phyloP scores from a whole-genome alignment of 2,113 vertebrate species.

The Arothron firmamentum region DNA sequence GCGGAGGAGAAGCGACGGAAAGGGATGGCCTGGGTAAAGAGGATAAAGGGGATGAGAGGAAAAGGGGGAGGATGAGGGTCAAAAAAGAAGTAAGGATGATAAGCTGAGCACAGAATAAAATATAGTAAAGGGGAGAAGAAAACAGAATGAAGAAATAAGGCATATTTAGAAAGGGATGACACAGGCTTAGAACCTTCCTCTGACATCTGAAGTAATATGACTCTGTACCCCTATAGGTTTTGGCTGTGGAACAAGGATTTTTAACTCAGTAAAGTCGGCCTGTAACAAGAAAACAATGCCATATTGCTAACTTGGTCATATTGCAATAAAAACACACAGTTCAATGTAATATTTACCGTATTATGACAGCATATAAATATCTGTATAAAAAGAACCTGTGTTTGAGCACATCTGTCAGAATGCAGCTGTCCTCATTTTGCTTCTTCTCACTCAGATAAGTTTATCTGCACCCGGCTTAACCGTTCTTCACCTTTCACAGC shows the following conservation, averaged over 20 bases:
- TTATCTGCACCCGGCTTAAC: too few species aligned
- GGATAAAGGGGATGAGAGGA: constrained; percentile 21
- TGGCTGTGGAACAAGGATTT: constrained; percentile 1
- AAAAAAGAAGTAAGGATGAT: not conserved
- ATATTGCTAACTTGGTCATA: too few species aligned
- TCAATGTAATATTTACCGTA: too few species aligned
- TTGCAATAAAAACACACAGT: too few species aligned
- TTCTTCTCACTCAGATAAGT: too few species aligned
- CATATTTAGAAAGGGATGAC: constrained; percentile 15
- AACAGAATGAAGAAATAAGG: constrained; percentile 1
- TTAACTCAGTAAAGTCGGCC: constrained; percentile 10
- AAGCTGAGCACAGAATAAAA: constrained; percentile 7
- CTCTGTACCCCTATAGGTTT: constrained; percentile 13
- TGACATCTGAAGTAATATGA: constrained; percentile 19
- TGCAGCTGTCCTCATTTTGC: too few species aligned
- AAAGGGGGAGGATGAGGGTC: constrained; percentile 12
- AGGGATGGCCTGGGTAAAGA: constrained; percentile 19
- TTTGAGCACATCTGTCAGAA: too few species aligned
- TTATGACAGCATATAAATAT: too few species aligned
- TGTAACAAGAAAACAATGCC: too few species aligned
- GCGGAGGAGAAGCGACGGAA: constrained; percentile 6
- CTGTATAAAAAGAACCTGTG: too few species aligned
- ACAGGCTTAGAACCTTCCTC: constrained; percentile 11
- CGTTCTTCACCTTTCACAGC: too few species aligned
- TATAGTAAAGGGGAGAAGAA: constrained; percentile 3